Conservation (phyloP, 2,113 vertebrate species). For the Otolemur garnettii region DNA sequence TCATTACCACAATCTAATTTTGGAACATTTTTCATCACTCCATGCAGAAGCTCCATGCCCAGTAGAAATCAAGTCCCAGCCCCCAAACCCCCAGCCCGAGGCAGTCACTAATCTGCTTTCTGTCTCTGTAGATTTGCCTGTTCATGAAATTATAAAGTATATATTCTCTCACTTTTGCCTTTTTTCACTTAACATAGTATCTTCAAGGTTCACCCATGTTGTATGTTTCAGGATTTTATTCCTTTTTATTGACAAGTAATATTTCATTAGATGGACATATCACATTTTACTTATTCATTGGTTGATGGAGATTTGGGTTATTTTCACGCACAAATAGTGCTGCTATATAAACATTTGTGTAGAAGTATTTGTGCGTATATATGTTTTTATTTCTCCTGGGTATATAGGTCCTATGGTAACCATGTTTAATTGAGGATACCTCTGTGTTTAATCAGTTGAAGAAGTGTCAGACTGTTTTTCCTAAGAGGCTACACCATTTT, state of each 20-base stretch:
- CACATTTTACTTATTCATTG: neutral
- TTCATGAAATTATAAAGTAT: neutral
- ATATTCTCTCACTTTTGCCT: neutral
- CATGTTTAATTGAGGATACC: neutral
- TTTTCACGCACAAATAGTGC: neutral
- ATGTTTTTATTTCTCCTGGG: neutral
- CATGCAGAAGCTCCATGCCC: neutral
- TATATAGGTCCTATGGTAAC: neutral
- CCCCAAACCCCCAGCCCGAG: no score
- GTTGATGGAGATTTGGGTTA: neutral
- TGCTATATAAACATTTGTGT: neutral
- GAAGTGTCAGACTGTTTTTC: neutral
- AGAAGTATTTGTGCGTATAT: neutral
- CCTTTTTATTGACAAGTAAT: neutral
- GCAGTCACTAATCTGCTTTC: neutral
- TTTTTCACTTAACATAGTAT: neutral
- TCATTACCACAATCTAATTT: constrained; percentile 43
- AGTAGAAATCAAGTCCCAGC: neutral
- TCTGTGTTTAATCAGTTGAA: neutral
- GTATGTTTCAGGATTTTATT: neutral
- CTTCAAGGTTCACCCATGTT: neutral
- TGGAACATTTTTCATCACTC: constrained; percentile 1
- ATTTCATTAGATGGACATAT: neutral
- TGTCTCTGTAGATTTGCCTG: neutral
- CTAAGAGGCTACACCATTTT: neutral